Evolutionary conservation across 1,140 invertebrate species (phyloP).

Genomic region (Aphaenogaster ashmeadi): DNA sequence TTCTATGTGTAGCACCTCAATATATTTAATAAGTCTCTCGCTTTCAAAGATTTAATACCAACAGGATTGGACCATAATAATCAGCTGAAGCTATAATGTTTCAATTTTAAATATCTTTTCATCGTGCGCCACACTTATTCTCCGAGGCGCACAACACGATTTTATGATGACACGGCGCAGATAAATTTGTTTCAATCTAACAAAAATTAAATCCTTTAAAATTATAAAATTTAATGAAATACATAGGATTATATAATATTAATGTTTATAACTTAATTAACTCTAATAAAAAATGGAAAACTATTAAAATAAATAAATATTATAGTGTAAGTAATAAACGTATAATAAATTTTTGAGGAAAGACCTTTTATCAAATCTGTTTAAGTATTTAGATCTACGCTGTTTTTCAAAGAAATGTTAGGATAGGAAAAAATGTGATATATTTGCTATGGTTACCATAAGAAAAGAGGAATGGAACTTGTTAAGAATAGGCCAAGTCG

Average conservation of each 20-base stretch:
- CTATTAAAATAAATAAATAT: not conserved
- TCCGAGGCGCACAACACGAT: too few species aligned
- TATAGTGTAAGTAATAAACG: not conserved
- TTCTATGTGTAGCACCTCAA: constrained; percentile 20
- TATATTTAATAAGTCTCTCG: constrained; percentile 30
- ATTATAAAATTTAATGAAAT: not conserved
- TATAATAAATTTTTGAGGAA: not conserved
- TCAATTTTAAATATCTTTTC: constrained; percentile 35
- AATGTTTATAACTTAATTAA: not conserved
- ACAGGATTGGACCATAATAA: constrained; percentile 12
- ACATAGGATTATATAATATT: not conserved
- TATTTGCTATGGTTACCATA: constrained; percentile 20
- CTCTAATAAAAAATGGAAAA: not conserved
- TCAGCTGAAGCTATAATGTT: not conserved
- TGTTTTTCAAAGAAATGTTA: not conserved
- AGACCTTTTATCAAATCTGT: not conserved
- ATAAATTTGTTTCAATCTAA: not conserved
- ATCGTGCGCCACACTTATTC: not conserved
- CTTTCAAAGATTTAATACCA: constrained; percentile 45
- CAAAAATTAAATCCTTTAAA: not conserved
- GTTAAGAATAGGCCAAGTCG: constrained; percentile 61
- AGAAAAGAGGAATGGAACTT: constrained; percentile 39
- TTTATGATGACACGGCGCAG: not conserved
- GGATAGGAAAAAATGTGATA: not conserved
- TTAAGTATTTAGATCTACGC: not conserved